A percentile compares a stretch with the other conserved stretches of the same genome.
Conservation (phyloP, 64 coral and sea anemone genomes). For the Catalaphyllia jardinei region DNA sequence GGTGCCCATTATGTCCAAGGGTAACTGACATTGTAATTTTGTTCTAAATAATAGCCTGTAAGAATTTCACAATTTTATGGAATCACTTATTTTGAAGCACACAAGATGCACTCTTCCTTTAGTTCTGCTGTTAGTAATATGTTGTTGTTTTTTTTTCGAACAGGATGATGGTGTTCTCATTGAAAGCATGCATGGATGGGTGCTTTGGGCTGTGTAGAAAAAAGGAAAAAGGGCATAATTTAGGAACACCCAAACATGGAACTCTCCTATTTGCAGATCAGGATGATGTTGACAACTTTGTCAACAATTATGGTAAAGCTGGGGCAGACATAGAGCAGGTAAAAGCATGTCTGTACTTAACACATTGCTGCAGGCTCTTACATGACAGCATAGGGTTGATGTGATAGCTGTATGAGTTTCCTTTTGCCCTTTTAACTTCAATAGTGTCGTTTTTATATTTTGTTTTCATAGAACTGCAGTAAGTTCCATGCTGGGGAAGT, state of each 20-base stretch:
- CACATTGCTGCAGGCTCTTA: background rate
- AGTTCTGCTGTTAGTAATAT: too few species aligned
- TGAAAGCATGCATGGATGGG: slow-evolving; percentile 72
- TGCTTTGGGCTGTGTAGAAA: slow-evolving; percentile 61
- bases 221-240: slow-evolving; percentile 10
- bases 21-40: too few species aligned
- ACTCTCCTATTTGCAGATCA: slow-evolving; percentile 59
- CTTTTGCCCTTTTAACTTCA: background rate
- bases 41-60: too few species aligned
- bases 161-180: slow-evolving; percentile 56
- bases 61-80: too few species aligned
- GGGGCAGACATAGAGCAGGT: background rate
- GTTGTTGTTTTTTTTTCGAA: background rate
- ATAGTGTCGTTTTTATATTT: background rate
- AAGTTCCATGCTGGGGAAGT: slow-evolving; percentile 72
- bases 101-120: too few species aligned
- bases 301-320: slow-evolving; percentile 60
- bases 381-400: background rate
- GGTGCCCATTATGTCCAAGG: too few species aligned
- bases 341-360: background rate
- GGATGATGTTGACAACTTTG: slow-evolving; percentile 87
- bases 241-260: slow-evolving; percentile 5
- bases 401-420: background rate
- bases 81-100: too few species aligned
- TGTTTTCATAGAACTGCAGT: slow-evolving; percentile 56